A percentile compares a stretch with the other conserved stretches of the same genome.
Evolutionary conservation across 2,888 invertebrate genomes (phyloP).

Genomic region (Cephonodes hylas): DNA sequence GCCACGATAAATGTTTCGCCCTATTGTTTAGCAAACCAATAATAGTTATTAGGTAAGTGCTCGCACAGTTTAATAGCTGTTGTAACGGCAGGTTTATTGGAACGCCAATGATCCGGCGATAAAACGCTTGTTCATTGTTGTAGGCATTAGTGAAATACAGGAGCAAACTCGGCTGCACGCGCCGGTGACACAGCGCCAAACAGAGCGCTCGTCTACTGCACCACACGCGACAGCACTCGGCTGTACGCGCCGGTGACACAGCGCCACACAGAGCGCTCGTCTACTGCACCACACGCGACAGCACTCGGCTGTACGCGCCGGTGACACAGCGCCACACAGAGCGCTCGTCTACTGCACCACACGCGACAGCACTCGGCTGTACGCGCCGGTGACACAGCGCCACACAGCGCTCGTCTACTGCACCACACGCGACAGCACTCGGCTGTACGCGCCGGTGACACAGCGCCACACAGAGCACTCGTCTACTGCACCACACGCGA

Average conservation of each 20-base stretch:
- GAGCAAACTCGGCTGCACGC: neutral
- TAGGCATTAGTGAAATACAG: no score
- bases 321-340: constrained; percentile 4
- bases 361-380: constrained; percentile 1
- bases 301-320: neutral
- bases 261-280: neutral
- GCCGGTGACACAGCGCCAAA: neutral
- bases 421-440: neutral
- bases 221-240: no score
- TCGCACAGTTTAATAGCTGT: constrained; percentile 3
- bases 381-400: constrained; percentile 4
- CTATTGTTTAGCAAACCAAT: constrained; percentile 11
- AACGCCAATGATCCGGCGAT: neutral
- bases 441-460: neutral
- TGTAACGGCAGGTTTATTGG: constrained; percentile 3
- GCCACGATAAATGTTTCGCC: constrained; percentile 27
- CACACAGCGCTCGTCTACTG: neutral
- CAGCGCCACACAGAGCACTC: neutral
- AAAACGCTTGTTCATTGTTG: constrained; percentile 1
- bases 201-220: no score
- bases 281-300: neutral
- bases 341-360: constrained; percentile 4
- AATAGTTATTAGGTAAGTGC: constrained; percentile 9
- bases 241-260: no score
- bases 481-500: neutral